Conservation (phyloP, 2,113 vertebrate species). For the Buteo buteo region DNA sequence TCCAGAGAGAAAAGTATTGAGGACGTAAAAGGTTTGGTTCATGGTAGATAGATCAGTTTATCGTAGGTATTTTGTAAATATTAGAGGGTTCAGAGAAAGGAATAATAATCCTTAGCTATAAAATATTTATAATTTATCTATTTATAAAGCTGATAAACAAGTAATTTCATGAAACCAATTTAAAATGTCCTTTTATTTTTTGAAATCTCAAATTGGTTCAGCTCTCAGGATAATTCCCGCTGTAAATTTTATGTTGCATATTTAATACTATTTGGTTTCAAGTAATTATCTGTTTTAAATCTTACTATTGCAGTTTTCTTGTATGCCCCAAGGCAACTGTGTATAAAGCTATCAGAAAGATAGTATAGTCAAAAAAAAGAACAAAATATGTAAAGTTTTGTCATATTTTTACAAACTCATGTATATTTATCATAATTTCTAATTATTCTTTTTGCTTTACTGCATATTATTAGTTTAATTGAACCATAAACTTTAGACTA, state of each 20-base stretch:
- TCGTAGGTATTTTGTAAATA: background rate
- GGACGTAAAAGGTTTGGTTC: background rate
- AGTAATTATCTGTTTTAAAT: background rate
- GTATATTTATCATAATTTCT: slow-evolving; percentile 48
- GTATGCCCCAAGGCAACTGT: slow-evolving; percentile 41
- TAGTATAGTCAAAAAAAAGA: background rate
- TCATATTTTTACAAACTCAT: slow-evolving; percentile 3
- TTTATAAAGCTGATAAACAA: slow-evolving; percentile 20
- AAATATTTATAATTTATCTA: slow-evolving; percentile 20
- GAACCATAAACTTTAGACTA: slow-evolving; percentile 45
- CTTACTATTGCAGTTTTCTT: background rate
- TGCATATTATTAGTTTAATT: slow-evolving; percentile 49
- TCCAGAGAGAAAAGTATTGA: background rate
- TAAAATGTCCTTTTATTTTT: background rate
- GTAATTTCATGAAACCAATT: background rate
- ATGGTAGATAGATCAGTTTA: background rate
- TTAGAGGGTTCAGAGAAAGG: background rate
- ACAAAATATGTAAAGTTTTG: background rate
- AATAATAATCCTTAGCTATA: background rate
- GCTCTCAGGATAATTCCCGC: background rate
- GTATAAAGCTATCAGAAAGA: background rate
- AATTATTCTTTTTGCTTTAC: slow-evolving; percentile 51
- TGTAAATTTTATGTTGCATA: slow-evolving; percentile 20
- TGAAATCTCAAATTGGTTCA: background rate
- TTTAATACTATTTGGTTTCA: slow-evolving; percentile 35